A percentile compares a stretch with the other conserved stretches of the same genome.
These are phyloP conservation scores for Eueides isabella DNA, from an alignment of 1,140 invertebrate genomes.

Conservation along the genomic window DNA sequence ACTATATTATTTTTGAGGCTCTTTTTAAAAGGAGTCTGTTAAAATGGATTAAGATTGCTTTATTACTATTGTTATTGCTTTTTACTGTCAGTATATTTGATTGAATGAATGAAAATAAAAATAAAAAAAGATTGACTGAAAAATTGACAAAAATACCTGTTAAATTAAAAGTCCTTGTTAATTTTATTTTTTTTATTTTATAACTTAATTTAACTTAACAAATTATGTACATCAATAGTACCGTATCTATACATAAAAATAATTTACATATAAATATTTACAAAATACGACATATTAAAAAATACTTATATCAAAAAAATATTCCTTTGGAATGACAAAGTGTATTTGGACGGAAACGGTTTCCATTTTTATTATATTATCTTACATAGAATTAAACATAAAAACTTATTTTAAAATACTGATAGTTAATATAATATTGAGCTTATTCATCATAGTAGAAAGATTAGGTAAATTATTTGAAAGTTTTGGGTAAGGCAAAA, in stretches of 20 bases:
- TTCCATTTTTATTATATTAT: conserved; percentile 43
- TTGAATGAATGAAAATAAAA: too few relatives aligned
- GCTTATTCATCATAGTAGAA: too few relatives aligned
- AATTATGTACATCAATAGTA: conserved; percentile 25
- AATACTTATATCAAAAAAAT: conserved; percentile 29
- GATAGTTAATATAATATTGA: conserved; percentile 41
- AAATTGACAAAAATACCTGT: not conserved
- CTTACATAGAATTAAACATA: conserved; percentile 35
- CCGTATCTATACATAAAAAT: not conserved
- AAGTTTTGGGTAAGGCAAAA: not conserved
- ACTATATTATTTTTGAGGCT: too few relatives aligned
- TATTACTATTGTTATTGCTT: too few relatives aligned
- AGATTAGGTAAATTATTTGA: not conserved
- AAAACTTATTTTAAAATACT: conserved; percentile 59
- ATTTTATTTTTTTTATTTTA: conserved; percentile 24
- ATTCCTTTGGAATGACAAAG: conserved; percentile 75
- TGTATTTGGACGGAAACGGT: conserved; percentile 72
- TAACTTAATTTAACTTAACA: conserved; percentile 17
- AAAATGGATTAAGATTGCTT: too few relatives aligned
- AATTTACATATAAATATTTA: conserved; percentile 30
- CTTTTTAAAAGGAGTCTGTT: too few relatives aligned
- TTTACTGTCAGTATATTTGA: too few relatives aligned
- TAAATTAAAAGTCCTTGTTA: not conserved
- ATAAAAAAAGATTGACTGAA: too few relatives aligned
- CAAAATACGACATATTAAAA: conserved; percentile 23